Base-by-base conservation (phyloP, 1,140 invertebrate species). In the Ceratina australensis region DNA sequence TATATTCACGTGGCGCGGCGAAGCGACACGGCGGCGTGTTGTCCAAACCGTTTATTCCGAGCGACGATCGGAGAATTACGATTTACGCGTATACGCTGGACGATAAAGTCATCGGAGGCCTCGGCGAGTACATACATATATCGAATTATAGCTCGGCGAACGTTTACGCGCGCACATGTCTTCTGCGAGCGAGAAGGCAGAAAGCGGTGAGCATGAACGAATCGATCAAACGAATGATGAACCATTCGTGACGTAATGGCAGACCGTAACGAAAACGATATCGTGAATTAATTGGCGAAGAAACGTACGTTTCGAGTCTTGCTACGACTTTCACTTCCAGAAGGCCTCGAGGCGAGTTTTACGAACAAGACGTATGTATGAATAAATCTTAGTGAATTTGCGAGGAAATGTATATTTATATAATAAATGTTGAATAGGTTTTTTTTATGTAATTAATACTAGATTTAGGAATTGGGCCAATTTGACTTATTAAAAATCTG, bases 171-270 rank as follows among this genome's bases (percentile, higher is more conserved):
- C n/a, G 68, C 47, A n/a, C n/a, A 26, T n/a, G 24, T 71, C 68
- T 71, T 71, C 33, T 13, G 52, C 54, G 68, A n/a, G 52, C 54
- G 68, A n/a, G 47, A 33, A 59, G 18, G 28, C 7, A 26, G 10
- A 3, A 28, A 59, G 3, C 15, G 56, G 59, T 33, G 33, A 59
- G 26, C 28, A 33, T 26, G 50, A 69, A 20, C 12, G 28, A n/a
- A 52, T 42, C 59, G 1, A 60, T 26, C 33, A n/a, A 15, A 26
- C 57, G 59, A 42, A 78, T 72, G 61, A 64, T 20, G 61, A 64
- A 42, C 28, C 28, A 20, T 15, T 33, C n/a, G 24, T 16, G 28
- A 12, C 28, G 61, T 7, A 64, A 22, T 28, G 22, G 42, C 16
- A 28, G 20, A 47, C 15, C n/a, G 15, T 33, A 49, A 65, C 1